Evolutionary conservation across 2,113 vertebrate species (phyloP).

Genomic region (Thamnophis sirtalis): DNA sequence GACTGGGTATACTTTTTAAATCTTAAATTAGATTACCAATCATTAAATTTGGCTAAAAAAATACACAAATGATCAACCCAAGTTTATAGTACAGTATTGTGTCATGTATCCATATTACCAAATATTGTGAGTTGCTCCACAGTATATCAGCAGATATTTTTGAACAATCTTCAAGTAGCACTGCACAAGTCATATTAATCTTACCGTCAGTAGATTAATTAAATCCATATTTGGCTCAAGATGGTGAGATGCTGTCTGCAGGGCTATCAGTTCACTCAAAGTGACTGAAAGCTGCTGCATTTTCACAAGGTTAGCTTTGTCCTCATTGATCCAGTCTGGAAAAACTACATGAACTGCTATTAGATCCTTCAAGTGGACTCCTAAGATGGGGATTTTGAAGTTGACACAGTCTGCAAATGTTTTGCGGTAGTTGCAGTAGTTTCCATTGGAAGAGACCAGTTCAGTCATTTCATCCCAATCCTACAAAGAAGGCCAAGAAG

Average conservation of each 20-base stretch:
- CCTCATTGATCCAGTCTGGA: conserved; percentile 86
- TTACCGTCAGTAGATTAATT: conserved; percentile 91
- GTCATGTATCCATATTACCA: neutral
- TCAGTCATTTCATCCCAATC: conserved; percentile 97
- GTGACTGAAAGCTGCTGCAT: conserved; percentile 97
- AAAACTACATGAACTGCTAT: conserved; percentile 95
- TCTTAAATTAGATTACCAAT: neutral
- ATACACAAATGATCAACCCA: neutral
- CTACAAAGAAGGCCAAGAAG: conserved; percentile 72
- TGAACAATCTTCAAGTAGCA: neutral
- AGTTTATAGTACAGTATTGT: neutral
- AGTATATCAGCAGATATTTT: neutral
- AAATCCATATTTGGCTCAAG: conserved; percentile 97
- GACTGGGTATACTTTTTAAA: no score
- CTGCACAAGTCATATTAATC: conserved; percentile 39
- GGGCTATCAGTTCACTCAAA: conserved; percentile 88
- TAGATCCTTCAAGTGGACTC: conserved; percentile 95
- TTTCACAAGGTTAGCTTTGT: conserved; percentile 92
- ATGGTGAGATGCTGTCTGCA: conserved; percentile 85
- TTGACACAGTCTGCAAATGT: conserved; percentile 86
- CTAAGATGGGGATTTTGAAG: conserved; percentile 95
- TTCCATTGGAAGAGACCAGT: conserved; percentile 92
- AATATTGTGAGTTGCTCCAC: neutral
- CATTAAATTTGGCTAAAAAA: neutral
- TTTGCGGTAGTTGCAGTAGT: conserved; percentile 94